Evolutionary conservation across 1,140 invertebrate genomes (phyloP).

Genomic region (Plutomurus gul): DNA sequence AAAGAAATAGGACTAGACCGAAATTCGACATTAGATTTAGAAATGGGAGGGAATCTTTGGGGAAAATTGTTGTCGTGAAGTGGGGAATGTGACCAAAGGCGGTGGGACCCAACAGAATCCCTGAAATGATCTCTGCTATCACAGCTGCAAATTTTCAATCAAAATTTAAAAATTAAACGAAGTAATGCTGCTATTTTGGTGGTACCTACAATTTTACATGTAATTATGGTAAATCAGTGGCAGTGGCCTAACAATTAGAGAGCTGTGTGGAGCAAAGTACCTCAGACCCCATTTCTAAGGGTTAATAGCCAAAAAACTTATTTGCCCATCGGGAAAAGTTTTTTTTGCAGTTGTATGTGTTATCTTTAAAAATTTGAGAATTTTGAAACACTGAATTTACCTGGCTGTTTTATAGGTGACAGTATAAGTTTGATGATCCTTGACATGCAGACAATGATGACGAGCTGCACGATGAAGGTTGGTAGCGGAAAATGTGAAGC

Average conservation of each 20-base stretch:
- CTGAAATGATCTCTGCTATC: conserved; percentile 43
- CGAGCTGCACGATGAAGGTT: conserved; percentile 41
- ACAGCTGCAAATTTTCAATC: background rate
- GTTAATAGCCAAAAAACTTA: no score
- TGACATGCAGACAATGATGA: conserved; percentile 45
- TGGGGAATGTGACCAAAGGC: conserved; percentile 44
- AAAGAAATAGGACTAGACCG: conserved; percentile 52
- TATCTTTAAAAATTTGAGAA: background rate
- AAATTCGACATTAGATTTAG: conserved; percentile 50
- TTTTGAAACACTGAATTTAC: background rate
- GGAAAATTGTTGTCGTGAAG: conserved; percentile 45
- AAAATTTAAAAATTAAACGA: background rate
- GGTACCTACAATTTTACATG: background rate
- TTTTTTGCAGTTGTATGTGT: no score
- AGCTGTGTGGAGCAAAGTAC: no score
- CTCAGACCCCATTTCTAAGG: no score
- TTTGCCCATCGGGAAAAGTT: no score
- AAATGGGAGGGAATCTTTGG: conserved; percentile 43
- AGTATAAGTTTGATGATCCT: conserved; percentile 41
- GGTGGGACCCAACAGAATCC: conserved; percentile 44
- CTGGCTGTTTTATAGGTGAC: conserved; percentile 38
- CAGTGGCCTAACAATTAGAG: no score
- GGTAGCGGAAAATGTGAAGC: background rate
- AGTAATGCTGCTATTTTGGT: background rate
- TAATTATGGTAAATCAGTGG: no score